Percentiles rank a stretch among this genome's conserved stretches.
Evolutionary conservation across 1,140 invertebrate genomes (phyloP).

Genomic region (Heliconius congener): DNA sequence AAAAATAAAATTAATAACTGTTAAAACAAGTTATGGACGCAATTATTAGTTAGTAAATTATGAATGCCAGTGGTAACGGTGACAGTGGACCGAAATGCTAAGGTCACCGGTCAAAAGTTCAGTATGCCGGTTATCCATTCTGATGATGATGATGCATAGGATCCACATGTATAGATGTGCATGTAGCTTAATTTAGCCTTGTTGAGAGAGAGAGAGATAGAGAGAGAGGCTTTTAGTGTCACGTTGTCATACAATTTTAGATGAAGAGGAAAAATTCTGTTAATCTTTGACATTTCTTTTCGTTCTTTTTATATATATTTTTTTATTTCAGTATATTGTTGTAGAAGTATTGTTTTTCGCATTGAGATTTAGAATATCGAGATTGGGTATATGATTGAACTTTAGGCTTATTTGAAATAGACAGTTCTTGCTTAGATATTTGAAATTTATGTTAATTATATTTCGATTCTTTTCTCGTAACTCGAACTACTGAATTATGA

Average conservation of each 20-base stretch:
- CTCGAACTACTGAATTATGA: no score
- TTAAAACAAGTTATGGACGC: slow-evolving; percentile 33
- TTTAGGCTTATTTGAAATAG: no score
- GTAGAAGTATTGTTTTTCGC: no score
- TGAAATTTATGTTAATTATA: no score
- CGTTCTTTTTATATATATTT: no score
- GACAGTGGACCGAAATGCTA: slow-evolving; percentile 61
- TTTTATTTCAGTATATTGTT: no score
- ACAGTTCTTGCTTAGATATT: no score
- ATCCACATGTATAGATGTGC: neutral
- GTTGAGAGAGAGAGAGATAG: neutral
- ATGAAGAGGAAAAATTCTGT: neutral
- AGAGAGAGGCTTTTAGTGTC: neutral
- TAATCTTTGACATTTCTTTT: neutral
- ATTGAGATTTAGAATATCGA: no score
- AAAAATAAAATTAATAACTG: slow-evolving; percentile 25
- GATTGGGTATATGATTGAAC: no score
- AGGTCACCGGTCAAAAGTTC: slow-evolving; percentile 62
- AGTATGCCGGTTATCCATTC: slow-evolving; percentile 56
- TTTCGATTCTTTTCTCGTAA: no score
- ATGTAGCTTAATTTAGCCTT: neutral
- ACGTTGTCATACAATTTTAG: neutral
- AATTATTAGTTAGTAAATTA: slow-evolving; percentile 53
- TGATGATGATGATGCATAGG: slow-evolving; percentile 43
- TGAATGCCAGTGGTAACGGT: slow-evolving; percentile 60